These are phyloP conservation scores for Pandemis cinnamomeana DNA, from an alignment of 2,888 invertebrate species.

Conservation along the genomic window DNA sequence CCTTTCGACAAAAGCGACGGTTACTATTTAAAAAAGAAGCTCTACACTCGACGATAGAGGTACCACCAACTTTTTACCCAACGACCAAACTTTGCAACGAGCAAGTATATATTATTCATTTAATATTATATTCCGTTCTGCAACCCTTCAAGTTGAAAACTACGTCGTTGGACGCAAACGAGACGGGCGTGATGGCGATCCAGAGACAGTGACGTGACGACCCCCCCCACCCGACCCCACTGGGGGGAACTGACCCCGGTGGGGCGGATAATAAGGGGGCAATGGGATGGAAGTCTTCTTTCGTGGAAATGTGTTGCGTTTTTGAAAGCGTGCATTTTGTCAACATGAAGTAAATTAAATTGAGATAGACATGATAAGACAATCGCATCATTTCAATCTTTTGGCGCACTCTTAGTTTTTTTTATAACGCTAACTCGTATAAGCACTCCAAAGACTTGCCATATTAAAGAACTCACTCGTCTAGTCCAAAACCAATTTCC, in stretches of 20 bases:
- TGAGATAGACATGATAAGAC: not conserved
- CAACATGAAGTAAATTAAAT: slow-evolving; percentile 33
- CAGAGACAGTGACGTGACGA: slow-evolving; percentile 82
- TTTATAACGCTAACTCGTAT: too few species aligned
- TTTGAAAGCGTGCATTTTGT: slow-evolving; percentile 52
- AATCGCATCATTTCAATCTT: not conserved
- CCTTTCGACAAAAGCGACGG: not conserved
- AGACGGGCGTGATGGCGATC: slow-evolving; percentile 78
- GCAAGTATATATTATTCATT: slow-evolving; percentile 42
- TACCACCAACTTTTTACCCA: slow-evolving; percentile 30
- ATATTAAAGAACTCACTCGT: too few species aligned
- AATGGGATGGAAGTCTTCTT: slow-evolving; percentile 68
- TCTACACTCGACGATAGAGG: slow-evolving; percentile 25
- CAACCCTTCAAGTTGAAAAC: slow-evolving; percentile 74
- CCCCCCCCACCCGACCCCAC: slow-evolving; percentile 51
- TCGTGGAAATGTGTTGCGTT: slow-evolving; percentile 68
- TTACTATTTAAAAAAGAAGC: slow-evolving; percentile 4
- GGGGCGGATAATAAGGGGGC: slow-evolving; percentile 75
- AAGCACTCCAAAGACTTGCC: too few species aligned
- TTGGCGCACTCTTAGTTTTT: too few species aligned
- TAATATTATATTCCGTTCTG: slow-evolving; percentile 50
- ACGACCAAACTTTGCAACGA: slow-evolving; percentile 26
- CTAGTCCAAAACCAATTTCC: too few species aligned
- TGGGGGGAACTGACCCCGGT: slow-evolving; percentile 64
- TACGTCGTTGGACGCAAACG: slow-evolving; percentile 77